Percentiles rank a stretch among this genome's conserved stretches.
Evolutionary conservation across 2,888 invertebrate species (phyloP).

Genomic region (Ecliptopera silaceata): DNA sequence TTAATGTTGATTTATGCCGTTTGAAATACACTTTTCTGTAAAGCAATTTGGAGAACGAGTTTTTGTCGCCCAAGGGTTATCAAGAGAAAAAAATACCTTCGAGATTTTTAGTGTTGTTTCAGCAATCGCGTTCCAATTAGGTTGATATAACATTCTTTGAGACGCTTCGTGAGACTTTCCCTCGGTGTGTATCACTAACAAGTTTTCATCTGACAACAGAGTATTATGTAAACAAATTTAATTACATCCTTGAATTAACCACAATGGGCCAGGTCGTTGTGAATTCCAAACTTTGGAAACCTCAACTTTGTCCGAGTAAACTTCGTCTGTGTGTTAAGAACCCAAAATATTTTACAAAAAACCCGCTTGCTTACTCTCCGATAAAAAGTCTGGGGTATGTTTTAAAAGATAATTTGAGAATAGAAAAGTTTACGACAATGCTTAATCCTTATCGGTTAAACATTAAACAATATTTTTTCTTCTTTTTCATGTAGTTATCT

Average conservation of each 20-base stretch:
- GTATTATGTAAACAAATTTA: conserved; percentile 78
- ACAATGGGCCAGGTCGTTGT: conserved; percentile 69
- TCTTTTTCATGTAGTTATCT: neutral
- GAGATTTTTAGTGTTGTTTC: conserved; percentile 26
- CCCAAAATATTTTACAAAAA: conserved; percentile 62
- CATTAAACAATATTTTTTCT: neutral
- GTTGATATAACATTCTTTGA: conserved; percentile 30
- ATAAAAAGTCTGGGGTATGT: conserved; percentile 45
- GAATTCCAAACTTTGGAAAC: conserved; percentile 70
- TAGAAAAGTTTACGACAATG: conserved; percentile 20
- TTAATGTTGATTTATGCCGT: conserved; percentile 64
- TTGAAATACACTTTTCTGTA: conserved; percentile 59
- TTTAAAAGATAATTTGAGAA: conserved; percentile 23
- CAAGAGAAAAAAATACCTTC: conserved; percentile 20
- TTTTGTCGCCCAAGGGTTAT: conserved; percentile 36
- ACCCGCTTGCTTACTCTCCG: conserved; percentile 50
- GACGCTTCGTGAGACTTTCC: conserved; percentile 40
- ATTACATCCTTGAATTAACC: conserved; percentile 77
- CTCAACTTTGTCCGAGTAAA: conserved; percentile 68
- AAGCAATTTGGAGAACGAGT: conserved; percentile 49
- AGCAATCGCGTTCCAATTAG: conserved; percentile 25
- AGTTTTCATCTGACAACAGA: conserved; percentile 62
- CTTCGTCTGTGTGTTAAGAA: conserved; percentile 55
- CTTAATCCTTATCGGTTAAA: neutral
- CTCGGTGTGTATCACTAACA: conserved; percentile 49